Conservation (phyloP, 2,113 vertebrate species). For the Catharus bicknelli region DNA sequence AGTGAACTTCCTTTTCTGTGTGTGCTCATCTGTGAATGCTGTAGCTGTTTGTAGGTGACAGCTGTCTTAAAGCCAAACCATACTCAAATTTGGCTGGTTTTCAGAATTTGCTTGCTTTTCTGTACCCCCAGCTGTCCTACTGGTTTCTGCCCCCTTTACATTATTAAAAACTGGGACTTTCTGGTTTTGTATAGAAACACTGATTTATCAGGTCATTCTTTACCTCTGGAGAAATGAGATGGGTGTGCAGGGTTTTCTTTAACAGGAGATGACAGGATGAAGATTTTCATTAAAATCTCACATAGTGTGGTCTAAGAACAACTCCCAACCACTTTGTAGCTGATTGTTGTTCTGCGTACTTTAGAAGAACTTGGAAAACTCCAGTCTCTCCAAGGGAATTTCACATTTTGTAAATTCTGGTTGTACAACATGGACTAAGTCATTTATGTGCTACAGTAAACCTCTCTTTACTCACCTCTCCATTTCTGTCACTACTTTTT, state of each 20-base stretch:
- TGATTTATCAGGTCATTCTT: not conserved
- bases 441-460: not conserved
- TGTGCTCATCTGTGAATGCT: not conserved
- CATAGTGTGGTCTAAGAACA: not conserved
- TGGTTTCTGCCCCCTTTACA: constrained; percentile 9
- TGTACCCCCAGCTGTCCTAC: not conserved
- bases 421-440: not conserved
- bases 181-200: not conserved
- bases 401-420: not conserved
- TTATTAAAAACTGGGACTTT: constrained; percentile 21
- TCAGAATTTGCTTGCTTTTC: not conserved
- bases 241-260: not conserved
- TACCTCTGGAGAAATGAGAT: not conserved
- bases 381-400: not conserved
- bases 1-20: not conserved
- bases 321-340: not conserved
- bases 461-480: not conserved
- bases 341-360: not conserved
- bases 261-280: not conserved
- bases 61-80: not conserved
- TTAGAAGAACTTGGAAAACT: not conserved
- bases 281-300: not conserved
- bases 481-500: not conserved
- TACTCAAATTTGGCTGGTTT: not conserved
- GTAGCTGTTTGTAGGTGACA: not conserved